Conservation (phyloP, 2,113 vertebrate species). For the Eretmochelys imbricata region DNA sequence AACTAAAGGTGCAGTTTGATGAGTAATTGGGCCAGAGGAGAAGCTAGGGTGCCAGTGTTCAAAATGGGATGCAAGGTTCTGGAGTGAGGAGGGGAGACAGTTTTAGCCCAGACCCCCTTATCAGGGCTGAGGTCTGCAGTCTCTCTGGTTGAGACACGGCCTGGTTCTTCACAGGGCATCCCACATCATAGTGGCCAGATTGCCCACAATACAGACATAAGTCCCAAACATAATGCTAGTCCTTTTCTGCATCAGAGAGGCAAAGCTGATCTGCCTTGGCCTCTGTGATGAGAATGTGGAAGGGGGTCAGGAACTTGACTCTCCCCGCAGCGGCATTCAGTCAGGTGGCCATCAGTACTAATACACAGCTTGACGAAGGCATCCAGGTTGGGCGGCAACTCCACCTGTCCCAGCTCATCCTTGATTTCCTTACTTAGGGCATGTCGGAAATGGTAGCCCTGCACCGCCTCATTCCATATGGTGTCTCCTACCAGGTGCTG, state of each 20-base stretch:
- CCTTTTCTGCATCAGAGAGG: background rate
- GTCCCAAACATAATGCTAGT: background rate
- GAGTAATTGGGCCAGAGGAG: no score
- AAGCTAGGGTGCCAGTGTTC: background rate
- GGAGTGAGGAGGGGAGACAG: background rate
- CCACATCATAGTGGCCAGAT: background rate
- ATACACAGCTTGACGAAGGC: no score
- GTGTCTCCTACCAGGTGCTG: no score
- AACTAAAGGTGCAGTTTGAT: no score
- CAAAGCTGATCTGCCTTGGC: background rate
- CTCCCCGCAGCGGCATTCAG: no score
- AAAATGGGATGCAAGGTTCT: background rate
- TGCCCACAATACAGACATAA: background rate
- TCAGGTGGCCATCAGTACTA: no score
- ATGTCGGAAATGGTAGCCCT: no score
- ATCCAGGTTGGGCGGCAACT: no score
- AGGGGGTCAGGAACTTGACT: background rate
- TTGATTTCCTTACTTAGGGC: no score
- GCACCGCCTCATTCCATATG: no score
- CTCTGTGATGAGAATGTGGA: background rate
- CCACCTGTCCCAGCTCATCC: no score
- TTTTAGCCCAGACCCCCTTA: background rate
- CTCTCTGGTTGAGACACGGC: background rate
- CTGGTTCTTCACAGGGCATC: background rate
- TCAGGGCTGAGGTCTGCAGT: background rate